phyloP scores from a whole-genome alignment of 2,113 vertebrate genomes.

The Cathartes aura region DNA sequence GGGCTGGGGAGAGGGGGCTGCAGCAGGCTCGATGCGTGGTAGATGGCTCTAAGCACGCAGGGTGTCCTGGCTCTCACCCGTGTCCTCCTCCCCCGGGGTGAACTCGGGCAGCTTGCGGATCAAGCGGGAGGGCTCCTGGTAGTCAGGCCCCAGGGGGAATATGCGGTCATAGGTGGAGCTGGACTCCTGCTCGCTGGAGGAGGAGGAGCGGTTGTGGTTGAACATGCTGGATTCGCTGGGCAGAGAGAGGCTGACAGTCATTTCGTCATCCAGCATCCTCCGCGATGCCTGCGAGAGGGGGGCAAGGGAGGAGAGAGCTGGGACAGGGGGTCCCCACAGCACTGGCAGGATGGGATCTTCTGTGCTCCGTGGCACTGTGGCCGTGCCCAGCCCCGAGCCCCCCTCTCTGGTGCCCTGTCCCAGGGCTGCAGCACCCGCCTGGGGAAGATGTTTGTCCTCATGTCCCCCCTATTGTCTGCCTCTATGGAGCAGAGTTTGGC shows the following conservation, averaged over 20 bases:
- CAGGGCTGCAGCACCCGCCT: neutral
- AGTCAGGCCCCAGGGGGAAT: slow-evolving; percentile 92
- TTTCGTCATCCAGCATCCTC: slow-evolving; percentile 92
- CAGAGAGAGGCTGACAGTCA: slow-evolving; percentile 91
- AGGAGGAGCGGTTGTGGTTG: slow-evolving; percentile 85
- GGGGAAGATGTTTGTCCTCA: neutral
- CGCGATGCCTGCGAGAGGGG: slow-evolving; percentile 85
- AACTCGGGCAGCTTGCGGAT: slow-evolving; percentile 92
- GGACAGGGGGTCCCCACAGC: neutral
- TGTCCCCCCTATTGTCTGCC: neutral
- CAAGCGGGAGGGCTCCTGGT: slow-evolving; percentile 92
- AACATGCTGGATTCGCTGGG: slow-evolving; percentile 91
- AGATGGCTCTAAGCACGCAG: neutral
- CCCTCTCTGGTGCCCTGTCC: neutral
- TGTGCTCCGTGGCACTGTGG: neutral
- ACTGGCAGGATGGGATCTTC: neutral
- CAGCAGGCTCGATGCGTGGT: fast-evolving
- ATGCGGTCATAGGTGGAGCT: slow-evolving; percentile 94
- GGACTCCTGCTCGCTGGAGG: slow-evolving; percentile 87
- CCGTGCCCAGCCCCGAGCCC: neutral
- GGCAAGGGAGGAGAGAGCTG: neutral
- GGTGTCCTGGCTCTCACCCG: slow-evolving; percentile 73
- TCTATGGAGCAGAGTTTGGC: neutral
- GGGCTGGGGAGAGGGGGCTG: neutral
- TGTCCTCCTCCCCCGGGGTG: slow-evolving; percentile 80